A percentile compares a stretch with the other conserved stretches of the same genome.
Evolutionary conservation across 2,888 invertebrate genomes (phyloP).

Genomic region (Chydorus sphaericus): DNA sequence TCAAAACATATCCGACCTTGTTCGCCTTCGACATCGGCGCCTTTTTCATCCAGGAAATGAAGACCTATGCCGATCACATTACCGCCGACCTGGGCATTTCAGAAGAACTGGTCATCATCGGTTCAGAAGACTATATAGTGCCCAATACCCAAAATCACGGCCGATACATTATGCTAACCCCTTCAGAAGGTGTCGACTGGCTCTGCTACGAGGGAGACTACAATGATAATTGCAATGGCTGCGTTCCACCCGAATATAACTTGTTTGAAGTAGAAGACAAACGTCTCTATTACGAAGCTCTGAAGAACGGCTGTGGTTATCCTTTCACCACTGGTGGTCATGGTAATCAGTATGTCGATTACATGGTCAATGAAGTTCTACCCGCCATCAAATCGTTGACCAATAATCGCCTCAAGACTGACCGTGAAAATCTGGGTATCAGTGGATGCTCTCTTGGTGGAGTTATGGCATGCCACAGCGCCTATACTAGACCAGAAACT

Average conservation of each 20-base stretch:
- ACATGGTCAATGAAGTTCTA: neutral
- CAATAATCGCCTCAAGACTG: neutral
- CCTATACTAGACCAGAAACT: neutral
- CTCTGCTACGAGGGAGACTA: neutral
- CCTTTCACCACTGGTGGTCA: neutral
- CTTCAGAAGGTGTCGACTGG: neutral
- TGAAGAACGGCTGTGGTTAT: slow-evolving; percentile 1
- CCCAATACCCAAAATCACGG: neutral
- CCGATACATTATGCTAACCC: neutral
- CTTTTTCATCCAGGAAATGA: neutral
- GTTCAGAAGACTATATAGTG: neutral
- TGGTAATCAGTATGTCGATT: neutral
- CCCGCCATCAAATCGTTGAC: neutral
- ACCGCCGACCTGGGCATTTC: neutral
- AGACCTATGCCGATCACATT: neutral
- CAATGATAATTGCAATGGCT: neutral
- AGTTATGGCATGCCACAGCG: neutral
- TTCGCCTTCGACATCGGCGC: neutral
- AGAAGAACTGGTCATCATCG: neutral
- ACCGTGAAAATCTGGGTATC: neutral
- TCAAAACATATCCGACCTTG: neutral
- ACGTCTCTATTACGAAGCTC: neutral
- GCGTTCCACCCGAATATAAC: too few relatives aligned
- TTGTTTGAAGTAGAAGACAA: neutral
- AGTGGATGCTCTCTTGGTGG: neutral